Percentiles rank a stretch among this genome's conserved stretches.
phyloP scores from a whole-genome alignment of 92 coral and sea anemone genomes.

The Epizoanthus illoricatus region DNA sequence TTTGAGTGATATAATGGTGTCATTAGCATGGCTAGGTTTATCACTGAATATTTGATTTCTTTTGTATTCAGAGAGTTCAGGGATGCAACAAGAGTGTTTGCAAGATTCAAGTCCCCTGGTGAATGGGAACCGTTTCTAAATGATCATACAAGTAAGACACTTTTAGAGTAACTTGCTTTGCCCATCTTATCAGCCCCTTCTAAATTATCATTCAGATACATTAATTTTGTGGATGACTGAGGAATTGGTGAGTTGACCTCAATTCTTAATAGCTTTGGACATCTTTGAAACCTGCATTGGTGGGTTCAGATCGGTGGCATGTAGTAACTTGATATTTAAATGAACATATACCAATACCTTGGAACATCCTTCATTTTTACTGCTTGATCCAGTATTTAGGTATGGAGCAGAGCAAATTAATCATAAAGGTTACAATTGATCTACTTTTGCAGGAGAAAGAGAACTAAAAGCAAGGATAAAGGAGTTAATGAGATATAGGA shows the following conservation, averaged over 20 bases:
- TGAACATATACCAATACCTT: no score
- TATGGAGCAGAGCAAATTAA: neutral
- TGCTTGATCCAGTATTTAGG: neutral
- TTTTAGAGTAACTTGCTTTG: neutral
- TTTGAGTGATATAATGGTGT: no score
- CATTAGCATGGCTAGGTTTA: neutral
- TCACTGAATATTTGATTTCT: neutral
- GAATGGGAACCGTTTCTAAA: constrained; percentile 96
- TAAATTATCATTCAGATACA: no score
- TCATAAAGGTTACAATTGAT: neutral
- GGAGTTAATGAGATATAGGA: constrained; percentile 82
- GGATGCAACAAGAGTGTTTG: constrained; percentile 92
- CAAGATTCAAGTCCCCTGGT: constrained; percentile 78
- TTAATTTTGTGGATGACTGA: no score
- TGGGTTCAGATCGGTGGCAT: no score
- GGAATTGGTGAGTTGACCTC: no score
- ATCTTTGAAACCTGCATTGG: no score
- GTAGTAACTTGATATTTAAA: no score
- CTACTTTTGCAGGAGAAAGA: constrained; percentile 70
- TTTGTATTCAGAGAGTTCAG: constrained; percentile 77
- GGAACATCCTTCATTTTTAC: no score
- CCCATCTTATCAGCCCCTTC: no score
- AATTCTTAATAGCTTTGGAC: no score
- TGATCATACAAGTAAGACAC: constrained; percentile 76
- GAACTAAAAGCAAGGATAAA: constrained; percentile 83